phyloP scores from a whole-genome alignment of 2,797 vertebrate genomes.

The Coregonus suidteri region DNA sequence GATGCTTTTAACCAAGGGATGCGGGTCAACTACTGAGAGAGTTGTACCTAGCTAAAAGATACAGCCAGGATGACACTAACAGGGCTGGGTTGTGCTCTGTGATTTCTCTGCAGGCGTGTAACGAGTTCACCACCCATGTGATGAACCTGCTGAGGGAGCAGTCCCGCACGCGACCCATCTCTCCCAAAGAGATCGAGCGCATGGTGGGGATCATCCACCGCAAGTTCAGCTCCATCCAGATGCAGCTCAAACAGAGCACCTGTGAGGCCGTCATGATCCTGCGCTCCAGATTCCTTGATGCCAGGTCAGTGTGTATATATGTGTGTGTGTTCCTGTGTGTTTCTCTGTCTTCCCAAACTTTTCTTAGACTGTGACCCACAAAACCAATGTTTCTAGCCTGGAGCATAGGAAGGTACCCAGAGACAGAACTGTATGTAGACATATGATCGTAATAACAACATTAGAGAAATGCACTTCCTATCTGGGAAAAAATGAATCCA shows the following conservation, averaged over 20 bases:
- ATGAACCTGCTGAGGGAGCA: slow-evolving; percentile 99
- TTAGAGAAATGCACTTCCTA: background rate
- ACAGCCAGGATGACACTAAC: background rate
- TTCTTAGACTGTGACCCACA: slow-evolving; percentile 48
- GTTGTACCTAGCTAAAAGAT: background rate
- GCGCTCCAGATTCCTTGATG: slow-evolving; percentile 72
- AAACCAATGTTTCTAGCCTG: slow-evolving; percentile 21
- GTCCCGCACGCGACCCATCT: slow-evolving; percentile 98
- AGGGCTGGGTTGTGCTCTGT: slow-evolving; percentile 27
- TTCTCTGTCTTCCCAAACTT: slow-evolving; percentile 26
- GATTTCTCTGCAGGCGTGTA: slow-evolving; percentile 85
- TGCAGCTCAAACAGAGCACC: slow-evolving; percentile 92
- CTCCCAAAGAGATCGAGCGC: slow-evolving; percentile 97
- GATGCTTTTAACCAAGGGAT: slow-evolving; percentile 52
- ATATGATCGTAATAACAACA: background rate
- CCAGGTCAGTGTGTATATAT: slow-evolving; percentile 80
- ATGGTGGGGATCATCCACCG: slow-evolving; percentile 98
- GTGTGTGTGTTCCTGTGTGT: slow-evolving; percentile 15
- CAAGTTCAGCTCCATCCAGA: slow-evolving; percentile 93
- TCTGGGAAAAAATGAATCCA: background rate
- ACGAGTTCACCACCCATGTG: slow-evolving; percentile 98
- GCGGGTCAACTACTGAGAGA: background rate
- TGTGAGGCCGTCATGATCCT: slow-evolving; percentile 83
- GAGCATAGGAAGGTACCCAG: slow-evolving; percentile 62
- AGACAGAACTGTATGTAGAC: slow-evolving; percentile 13